Percentiles rank a stretch among this genome's conserved stretches.
These are phyloP conservation scores for Macroramphosus scolopax DNA, from an alignment of 2,797 vertebrate species.

Conservation along the genomic window DNA sequence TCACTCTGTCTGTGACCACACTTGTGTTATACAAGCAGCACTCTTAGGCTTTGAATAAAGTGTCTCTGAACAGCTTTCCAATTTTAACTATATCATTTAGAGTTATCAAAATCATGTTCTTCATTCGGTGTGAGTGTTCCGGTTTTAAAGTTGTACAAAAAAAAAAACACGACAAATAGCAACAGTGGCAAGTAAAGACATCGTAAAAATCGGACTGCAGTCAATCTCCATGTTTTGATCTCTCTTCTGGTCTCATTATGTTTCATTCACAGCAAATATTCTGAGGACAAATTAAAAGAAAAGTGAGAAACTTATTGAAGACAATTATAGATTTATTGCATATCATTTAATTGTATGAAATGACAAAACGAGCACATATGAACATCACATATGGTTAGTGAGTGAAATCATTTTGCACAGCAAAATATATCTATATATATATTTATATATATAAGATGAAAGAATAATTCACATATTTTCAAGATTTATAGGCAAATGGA, in stretches of 20 bases:
- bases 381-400: constrained; percentile 98
- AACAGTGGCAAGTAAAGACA: too few relatives aligned
- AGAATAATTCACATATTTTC: constrained; percentile 92
- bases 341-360: constrained; percentile 88
- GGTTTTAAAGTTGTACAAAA: constrained; percentile 6
- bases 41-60: neutral
- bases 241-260: constrained; percentile 13
- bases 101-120: neutral
- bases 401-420: constrained; percentile 99
- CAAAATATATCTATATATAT: constrained; percentile 98
- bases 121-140: constrained; percentile 1
- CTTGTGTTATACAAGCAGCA: too few relatives aligned
- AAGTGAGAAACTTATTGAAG: constrained; percentile 75
- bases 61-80: neutral
- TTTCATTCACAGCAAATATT: constrained; percentile 30
- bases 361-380: constrained; percentile 92
- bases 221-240: constrained; percentile 9
- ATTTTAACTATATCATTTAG: neutral
- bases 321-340: constrained; percentile 84
- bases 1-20: constrained; percentile 16
- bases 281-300: constrained; percentile 60
- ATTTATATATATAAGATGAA: constrained; percentile 78
- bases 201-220: constrained; percentile 2
- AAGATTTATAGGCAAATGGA: constrained; percentile 93
- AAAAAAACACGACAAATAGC: constrained; percentile 1